These are phyloP conservation scores for Parasteatoda tepidariorum DNA, from an alignment of 1,140 invertebrate species.

Conservation along the genomic window DNA sequence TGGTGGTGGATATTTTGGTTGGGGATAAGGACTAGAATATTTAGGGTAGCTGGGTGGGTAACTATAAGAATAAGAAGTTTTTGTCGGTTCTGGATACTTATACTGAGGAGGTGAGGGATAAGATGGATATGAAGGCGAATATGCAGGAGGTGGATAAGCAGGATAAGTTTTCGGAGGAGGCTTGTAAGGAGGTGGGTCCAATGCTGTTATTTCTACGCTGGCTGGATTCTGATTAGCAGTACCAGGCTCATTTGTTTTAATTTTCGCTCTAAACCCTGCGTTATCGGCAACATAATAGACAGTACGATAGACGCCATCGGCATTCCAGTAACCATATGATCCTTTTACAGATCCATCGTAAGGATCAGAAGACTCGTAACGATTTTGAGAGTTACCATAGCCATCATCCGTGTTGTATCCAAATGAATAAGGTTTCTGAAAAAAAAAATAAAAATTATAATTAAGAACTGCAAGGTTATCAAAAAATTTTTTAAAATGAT, in stretches of 20 bases:
- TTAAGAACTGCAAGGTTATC: no score
- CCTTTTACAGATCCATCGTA: slow-evolving; percentile 52
- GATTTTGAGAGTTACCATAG: slow-evolving; percentile 51
- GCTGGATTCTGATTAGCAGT: slow-evolving; percentile 58
- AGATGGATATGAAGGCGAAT: neutral
- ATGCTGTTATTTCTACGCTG: slow-evolving; percentile 43
- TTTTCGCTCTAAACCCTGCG: slow-evolving; percentile 51
- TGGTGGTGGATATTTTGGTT: slow-evolving; percentile 6
- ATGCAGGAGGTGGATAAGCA: neutral
- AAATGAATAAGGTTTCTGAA: slow-evolving; percentile 51
- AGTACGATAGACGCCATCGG: slow-evolving; percentile 53
- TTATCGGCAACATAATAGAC: slow-evolving; percentile 60
- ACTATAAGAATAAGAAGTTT: neutral
- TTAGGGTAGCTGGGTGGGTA: neutral
- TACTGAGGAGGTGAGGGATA: neutral
- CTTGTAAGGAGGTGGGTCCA: slow-evolving; percentile 7
- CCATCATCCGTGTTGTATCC: slow-evolving; percentile 55
- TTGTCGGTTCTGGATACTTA: neutral
- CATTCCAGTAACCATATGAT: slow-evolving; percentile 58
- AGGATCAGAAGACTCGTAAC: slow-evolving; percentile 33
- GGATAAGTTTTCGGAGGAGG: slow-evolving; percentile 15
- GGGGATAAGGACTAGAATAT: neutral
- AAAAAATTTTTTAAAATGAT: no score
- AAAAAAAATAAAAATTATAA: neutral
- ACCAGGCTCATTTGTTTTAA: slow-evolving; percentile 60